Evolutionary conservation across 2,797 vertebrate genomes (phyloP).

Genomic region (Lutjanus campechanus): DNA sequence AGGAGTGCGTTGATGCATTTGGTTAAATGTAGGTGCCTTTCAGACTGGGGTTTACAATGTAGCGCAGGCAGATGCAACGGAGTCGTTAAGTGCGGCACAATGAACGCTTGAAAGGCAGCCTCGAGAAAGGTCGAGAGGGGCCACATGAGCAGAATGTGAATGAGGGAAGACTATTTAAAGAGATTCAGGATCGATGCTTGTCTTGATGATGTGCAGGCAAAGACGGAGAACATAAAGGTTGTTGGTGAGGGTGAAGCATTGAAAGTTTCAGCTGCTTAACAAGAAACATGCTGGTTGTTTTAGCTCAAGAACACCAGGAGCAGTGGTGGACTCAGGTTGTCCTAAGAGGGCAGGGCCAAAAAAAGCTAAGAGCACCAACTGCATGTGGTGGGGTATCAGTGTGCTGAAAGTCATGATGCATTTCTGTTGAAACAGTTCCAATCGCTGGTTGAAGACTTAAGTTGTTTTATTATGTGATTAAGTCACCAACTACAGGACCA

Average conservation of each 20-base stretch:
- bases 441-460: too few species aligned
- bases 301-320: neutral
- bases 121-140: slow-evolving; percentile 69
- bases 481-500: too few species aligned
- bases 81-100: slow-evolving; percentile 63
- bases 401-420: too few species aligned
- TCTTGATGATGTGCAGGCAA: slow-evolving; percentile 47
- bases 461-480: too few species aligned
- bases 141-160: slow-evolving; percentile 65
- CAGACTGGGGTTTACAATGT: slow-evolving; percentile 36
- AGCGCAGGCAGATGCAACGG: slow-evolving; percentile 42
- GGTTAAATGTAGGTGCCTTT: slow-evolving; percentile 69
- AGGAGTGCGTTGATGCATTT: slow-evolving; percentile 31
- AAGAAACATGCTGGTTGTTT: slow-evolving; percentile 36
- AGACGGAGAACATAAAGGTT: slow-evolving; percentile 42
- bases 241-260: slow-evolving; percentile 32
- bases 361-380: too few species aligned
- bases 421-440: too few species aligned
- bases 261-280: slow-evolving; percentile 27
- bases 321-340: too few species aligned
- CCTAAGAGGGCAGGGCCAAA: too few species aligned
- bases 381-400: too few species aligned
- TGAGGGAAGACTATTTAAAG: slow-evolving; percentile 63
- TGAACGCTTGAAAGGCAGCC: slow-evolving; percentile 63
- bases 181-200: slow-evolving; percentile 63